Percentiles rank a stretch among this genome's conserved stretches.
These are phyloP conservation scores for Phrynosoma blainvillii DNA, from an alignment of 2,113 vertebrate genomes.

Conservation along the genomic window DNA sequence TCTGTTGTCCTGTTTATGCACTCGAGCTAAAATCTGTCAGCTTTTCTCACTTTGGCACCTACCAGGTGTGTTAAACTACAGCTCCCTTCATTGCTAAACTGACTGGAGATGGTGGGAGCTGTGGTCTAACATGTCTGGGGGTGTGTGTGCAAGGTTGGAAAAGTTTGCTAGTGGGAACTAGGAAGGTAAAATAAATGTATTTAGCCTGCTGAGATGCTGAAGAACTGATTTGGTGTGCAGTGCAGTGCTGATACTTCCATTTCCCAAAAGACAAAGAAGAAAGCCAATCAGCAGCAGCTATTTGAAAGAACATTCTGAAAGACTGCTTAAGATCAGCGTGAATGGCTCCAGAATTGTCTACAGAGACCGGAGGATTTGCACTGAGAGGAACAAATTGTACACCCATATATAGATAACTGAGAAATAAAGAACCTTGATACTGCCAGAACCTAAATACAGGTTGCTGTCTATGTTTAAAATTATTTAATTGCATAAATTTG, in stretches of 20 bases:
- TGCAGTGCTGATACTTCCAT: neutral
- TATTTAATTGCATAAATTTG: too few relatives aligned
- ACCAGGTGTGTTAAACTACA: neutral
- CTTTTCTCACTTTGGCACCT: neutral
- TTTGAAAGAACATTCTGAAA: neutral
- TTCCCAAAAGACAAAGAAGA: neutral
- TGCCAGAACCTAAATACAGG: neutral
- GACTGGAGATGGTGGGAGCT: neutral
- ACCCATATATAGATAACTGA: neutral
- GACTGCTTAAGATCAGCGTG: neutral
- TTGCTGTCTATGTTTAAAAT: neutral
- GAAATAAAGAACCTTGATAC: neutral
- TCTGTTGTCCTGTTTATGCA: neutral
- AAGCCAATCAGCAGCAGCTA: neutral
- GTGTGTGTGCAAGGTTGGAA: too few relatives aligned
- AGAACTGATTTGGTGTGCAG: too few relatives aligned
- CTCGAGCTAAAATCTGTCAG: neutral
- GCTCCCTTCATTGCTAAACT: neutral
- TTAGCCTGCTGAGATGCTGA: neutral
- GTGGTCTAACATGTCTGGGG: neutral
- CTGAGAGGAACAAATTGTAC: neutral
- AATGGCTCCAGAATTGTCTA: too few relatives aligned
- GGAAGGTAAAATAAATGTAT: neutral
- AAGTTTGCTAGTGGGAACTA: neutral
- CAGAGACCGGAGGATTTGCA: neutral